Conservation (phyloP, 1,140 invertebrate species). For the Drosophila athabasca region DNA sequence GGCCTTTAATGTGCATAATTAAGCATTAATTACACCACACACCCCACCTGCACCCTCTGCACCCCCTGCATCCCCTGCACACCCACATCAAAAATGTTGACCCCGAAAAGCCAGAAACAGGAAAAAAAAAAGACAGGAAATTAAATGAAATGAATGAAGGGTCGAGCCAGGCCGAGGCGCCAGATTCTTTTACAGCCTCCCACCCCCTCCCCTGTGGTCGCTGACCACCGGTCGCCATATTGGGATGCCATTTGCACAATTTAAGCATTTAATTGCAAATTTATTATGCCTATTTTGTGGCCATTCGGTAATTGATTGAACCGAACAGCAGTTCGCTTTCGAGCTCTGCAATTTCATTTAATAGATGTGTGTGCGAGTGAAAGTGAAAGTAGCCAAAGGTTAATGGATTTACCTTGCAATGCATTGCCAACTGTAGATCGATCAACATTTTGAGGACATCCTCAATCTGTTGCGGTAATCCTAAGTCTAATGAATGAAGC, state of each 20-base stretch:
- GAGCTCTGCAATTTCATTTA: not conserved
- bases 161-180: no score
- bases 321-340: not conserved
- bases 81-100: constrained; percentile 6
- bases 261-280: constrained; percentile 80
- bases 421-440: no score
- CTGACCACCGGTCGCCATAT: constrained; percentile 49
- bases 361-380: constrained; percentile 11
- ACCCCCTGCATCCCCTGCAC: constrained; percentile 1
- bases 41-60: no score
- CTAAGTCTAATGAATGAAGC: no score
- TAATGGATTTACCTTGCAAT: not conserved
- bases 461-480: no score
- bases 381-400: constrained; percentile 30
- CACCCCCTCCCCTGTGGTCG: constrained; percentile 41
- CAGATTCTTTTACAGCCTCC: constrained; percentile 52
- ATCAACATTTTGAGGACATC: no score
- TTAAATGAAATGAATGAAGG: constrained; percentile 5
- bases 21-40: constrained; percentile 79
- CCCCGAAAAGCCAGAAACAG: not conserved
- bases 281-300: constrained; percentile 79
- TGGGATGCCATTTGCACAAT: constrained; percentile 73
- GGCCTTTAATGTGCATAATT: constrained; percentile 82
- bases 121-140: constrained; percentile 12
- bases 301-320: constrained; percentile 73